Evolutionary conservation across 92 coral and sea anemone genomes (phyloP).

Genomic region (Zoanthus sociatus): DNA sequence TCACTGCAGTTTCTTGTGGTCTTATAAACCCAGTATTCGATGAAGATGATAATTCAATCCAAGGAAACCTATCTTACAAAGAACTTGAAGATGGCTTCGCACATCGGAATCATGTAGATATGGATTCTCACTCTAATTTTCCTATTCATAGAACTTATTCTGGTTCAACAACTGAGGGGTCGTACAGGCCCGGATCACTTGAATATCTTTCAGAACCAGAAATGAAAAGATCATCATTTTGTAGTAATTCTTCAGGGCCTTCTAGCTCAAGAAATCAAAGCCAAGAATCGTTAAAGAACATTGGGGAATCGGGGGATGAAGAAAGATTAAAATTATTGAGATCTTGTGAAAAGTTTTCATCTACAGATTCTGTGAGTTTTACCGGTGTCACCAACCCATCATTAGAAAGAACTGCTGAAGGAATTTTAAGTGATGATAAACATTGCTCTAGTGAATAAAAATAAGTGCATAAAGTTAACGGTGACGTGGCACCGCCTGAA

Average conservation of each 20-base stretch:
- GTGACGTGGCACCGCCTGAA: slow-evolving; percentile 14
- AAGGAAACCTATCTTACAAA: background rate
- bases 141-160: slow-evolving; percentile 44
- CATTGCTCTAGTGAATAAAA: background rate
- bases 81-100: slow-evolving; percentile 43
- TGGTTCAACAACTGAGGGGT: slow-evolving; percentile 46
- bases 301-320: slow-evolving; percentile 1
- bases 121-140: slow-evolving; percentile 21
- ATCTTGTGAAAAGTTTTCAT: background rate
- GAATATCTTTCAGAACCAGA: slow-evolving; percentile 45
- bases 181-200: slow-evolving; percentile 39
- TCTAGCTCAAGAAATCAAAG: slow-evolving; percentile 42
- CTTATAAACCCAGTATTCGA: slow-evolving; percentile 81
- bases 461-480: slow-evolving; percentile 7
- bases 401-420: background rate
- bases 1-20: slow-evolving; percentile 52
- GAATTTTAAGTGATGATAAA: background rate
- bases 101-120: slow-evolving; percentile 4
- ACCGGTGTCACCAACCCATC: slow-evolving; percentile 22
- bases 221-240: slow-evolving; percentile 27
- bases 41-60: slow-evolving; percentile 34
- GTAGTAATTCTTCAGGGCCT: slow-evolving; percentile 43
- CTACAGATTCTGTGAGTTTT: slow-evolving; percentile 9
- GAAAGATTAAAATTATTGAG: slow-evolving; percentile 17
- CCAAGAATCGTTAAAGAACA: slow-evolving; percentile 34